Evolutionary conservation across 2,113 vertebrate species (phyloP).

Genomic region (Xiphophorus couchianus): DNA sequence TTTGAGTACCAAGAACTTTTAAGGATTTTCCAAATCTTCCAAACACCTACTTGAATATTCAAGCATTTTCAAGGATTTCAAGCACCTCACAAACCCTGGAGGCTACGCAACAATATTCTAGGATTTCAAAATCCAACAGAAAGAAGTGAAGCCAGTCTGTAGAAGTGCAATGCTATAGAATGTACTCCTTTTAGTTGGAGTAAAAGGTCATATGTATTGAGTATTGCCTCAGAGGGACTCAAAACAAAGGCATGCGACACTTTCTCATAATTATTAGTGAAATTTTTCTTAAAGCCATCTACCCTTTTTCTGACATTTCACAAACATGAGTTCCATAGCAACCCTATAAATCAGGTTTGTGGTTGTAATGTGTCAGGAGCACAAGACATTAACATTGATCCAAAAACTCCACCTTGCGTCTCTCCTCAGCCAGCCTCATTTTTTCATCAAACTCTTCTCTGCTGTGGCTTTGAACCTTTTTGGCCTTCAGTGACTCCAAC

Average conservation of each 20-base stretch:
- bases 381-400: background rate
- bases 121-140: too few species aligned
- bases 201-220: background rate
- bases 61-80: too few species aligned
- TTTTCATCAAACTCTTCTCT: conserved; percentile 80
- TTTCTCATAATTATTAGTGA: background rate
- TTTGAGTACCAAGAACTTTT: too few species aligned
- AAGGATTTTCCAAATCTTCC: too few species aligned
- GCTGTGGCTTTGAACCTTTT: conserved; percentile 68
- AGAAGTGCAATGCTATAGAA: background rate
- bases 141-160: background rate
- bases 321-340: background rate
- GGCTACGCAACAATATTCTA: too few species aligned
- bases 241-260: background rate
- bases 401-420: conserved; percentile 72
- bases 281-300: background rate
- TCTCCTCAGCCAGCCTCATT: conserved; percentile 77
- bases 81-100: too few species aligned
- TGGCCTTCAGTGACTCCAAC: conserved; percentile 82
- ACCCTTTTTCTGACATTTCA: background rate
- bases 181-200: too few species aligned
- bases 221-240: too few species aligned
- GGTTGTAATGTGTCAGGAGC: background rate
- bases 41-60: too few species aligned
- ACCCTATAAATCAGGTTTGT: background rate